A percentile compares a stretch with the other conserved stretches of the same genome.
phyloP scores from a whole-genome alignment of 1,140 invertebrate species.

The Drosophila kepulauana region DNA sequence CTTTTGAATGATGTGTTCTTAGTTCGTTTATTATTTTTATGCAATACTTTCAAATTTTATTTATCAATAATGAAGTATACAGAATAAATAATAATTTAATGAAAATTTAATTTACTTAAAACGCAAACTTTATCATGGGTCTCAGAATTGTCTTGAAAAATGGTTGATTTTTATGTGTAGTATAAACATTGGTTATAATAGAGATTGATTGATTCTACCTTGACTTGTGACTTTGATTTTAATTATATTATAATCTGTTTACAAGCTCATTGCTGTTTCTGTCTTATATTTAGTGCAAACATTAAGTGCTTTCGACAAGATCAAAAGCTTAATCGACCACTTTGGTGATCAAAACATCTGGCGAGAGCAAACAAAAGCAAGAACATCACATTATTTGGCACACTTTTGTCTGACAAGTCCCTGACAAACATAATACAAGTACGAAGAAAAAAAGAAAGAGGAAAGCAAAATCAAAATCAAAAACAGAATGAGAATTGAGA shows the following conservation, averaged over 20 bases:
- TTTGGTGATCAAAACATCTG: conserved; percentile 54
- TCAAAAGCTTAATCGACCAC: conserved; percentile 43
- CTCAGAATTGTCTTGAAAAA: too few species aligned
- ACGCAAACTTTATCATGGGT: too few species aligned
- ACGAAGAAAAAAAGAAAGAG: background rate
- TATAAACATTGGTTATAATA: too few species aligned
- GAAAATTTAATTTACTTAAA: too few species aligned
- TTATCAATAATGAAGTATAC: too few species aligned
- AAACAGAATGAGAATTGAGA: background rate
- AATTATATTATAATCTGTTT: background rate
- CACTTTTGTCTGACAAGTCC: conserved; percentile 26
- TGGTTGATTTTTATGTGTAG: too few species aligned
- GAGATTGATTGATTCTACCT: background rate
- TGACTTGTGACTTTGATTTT: background rate
- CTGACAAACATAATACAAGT: conserved; percentile 51
- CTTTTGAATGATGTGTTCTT: too few species aligned
- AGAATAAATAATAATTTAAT: too few species aligned
- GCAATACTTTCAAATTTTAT: too few species aligned
- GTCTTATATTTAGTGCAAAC: background rate
- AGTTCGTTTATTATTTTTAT: too few species aligned
- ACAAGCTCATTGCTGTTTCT: background rate
- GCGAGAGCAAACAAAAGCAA: conserved; percentile 52
- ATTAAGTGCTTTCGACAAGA: conserved; percentile 37
- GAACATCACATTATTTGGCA: conserved; percentile 65
- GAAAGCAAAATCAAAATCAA: conserved; percentile 1